Percentiles rank a stretch among this genome's conserved stretches.
These are phyloP conservation scores for Schizopygopsis malacanthus DNA, from an alignment of 2,797 vertebrate species.

Conservation along the genomic window DNA sequence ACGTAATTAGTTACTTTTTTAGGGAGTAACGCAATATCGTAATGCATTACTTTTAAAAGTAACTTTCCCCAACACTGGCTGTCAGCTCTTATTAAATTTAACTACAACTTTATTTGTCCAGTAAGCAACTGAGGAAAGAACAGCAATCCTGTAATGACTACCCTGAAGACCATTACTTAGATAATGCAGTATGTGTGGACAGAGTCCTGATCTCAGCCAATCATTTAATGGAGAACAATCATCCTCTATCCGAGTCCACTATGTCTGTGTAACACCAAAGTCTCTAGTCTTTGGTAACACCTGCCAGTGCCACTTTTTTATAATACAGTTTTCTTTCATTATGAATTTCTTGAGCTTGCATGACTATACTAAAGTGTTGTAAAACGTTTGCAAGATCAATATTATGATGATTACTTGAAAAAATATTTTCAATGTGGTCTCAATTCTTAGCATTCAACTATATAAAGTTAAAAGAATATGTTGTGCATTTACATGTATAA, in stretches of 20 bases:
- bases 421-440: background rate
- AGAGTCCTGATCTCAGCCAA: constrained; percentile 64
- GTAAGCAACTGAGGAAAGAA: constrained; percentile 38
- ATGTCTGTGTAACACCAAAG: background rate
- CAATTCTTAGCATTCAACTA: background rate
- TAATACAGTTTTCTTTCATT: background rate
- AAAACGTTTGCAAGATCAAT: background rate
- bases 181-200: constrained; percentile 64
- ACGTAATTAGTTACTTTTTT: no score
- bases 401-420: background rate
- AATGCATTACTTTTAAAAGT: no score
- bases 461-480: background rate
- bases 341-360: background rate
- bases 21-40: no score
- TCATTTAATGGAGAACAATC: constrained; percentile 70
- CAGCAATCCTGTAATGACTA: constrained; percentile 62
- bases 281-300: background rate
- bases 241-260: constrained; percentile 32
- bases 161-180: constrained; percentile 60
- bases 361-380: background rate
- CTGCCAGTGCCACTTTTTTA: background rate
- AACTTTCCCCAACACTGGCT: background rate
- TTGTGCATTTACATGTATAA: background rate
- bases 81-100: constrained; percentile 12
- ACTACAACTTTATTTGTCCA: constrained; percentile 19